A percentile compares a stretch with the other conserved stretches of the same genome.
Evolutionary conservation across 2,888 invertebrate genomes (phyloP).

Genomic region (Cryptophagus acutangulus): DNA sequence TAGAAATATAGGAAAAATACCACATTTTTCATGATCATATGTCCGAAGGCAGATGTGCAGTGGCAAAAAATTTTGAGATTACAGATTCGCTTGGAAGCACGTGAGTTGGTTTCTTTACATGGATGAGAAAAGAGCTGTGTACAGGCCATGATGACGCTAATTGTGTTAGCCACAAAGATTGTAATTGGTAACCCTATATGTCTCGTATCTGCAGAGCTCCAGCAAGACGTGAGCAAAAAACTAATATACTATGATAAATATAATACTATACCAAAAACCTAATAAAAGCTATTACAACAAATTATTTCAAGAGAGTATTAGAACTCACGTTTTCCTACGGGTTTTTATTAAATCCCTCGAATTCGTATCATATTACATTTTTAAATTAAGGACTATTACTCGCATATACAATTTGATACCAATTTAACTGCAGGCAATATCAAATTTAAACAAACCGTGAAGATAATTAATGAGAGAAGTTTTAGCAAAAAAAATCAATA

Average conservation of each 20-base stretch:
- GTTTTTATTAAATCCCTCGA: conserved; percentile 7
- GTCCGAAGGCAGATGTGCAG: conserved; percentile 6
- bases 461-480: too few species aligned
- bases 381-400: conserved; percentile 12
- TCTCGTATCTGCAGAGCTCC: conserved; percentile 6
- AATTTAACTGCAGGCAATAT: too few species aligned
- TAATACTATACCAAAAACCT: conserved; percentile 16
- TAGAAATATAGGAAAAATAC: background rate
- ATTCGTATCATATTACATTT: conserved; percentile 11
- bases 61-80: conserved; percentile 10
- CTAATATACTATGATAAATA: conserved; percentile 16
- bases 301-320: conserved; percentile 10
- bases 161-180: conserved; percentile 35
- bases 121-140: conserved; percentile 26
- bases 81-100: background rate
- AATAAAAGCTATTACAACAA: conserved; percentile 15
- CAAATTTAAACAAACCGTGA: too few species aligned
- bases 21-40: conserved; percentile 5
- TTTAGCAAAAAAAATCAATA: too few species aligned
- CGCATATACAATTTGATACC: too few species aligned
- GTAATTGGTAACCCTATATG: conserved; percentile 39
- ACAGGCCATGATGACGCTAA: conserved; percentile 35
- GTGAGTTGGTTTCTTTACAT: conserved; percentile 16
- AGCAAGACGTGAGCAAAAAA: conserved; percentile 29
- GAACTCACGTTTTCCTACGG: background rate